A percentile compares a stretch with the other conserved stretches of the same genome.
Conservation (phyloP, 1,140 invertebrate genomes). For the Apis laboriosa region DNA sequence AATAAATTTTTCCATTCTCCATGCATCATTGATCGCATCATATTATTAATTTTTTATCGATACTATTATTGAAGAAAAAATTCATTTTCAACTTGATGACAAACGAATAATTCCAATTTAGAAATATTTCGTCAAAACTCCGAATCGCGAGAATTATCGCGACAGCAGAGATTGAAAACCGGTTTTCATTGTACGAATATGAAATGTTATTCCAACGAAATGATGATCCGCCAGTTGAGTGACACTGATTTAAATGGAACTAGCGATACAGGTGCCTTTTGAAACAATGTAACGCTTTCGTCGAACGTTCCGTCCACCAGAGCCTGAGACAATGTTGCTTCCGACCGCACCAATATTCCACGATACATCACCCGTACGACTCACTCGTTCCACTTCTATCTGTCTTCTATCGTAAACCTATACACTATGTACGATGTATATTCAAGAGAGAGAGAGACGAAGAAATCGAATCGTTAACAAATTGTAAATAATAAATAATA, state of each 20-base stretch:
- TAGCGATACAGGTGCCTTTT: background rate
- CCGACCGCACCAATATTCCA: background rate
- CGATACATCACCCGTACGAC: background rate
- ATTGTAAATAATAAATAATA: no score
- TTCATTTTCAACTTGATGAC: no score
- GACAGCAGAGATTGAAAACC: background rate
- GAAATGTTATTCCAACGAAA: background rate
- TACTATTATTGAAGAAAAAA: no score
- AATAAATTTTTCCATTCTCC: no score
- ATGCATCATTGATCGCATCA: no score
- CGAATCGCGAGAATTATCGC: no score
- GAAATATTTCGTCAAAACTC: no score
- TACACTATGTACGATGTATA: no score
- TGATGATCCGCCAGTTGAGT: background rate
- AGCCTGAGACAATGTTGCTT: conserved; percentile 9
- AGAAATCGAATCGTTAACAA: no score
- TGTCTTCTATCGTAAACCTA: background rate
- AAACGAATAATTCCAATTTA: background rate
- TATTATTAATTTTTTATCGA: no score
- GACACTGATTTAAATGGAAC: conserved; percentile 39
- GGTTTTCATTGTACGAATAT: background rate
- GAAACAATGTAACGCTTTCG: conserved; percentile 25
- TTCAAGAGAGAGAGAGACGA: no score
- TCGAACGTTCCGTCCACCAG: background rate
- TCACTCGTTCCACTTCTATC: background rate